Evolutionary conservation across 1,140 invertebrate species (phyloP), one percentile per base, ranked within the genome.

Genomic region (Zaprionus ghesquierei): DNA sequence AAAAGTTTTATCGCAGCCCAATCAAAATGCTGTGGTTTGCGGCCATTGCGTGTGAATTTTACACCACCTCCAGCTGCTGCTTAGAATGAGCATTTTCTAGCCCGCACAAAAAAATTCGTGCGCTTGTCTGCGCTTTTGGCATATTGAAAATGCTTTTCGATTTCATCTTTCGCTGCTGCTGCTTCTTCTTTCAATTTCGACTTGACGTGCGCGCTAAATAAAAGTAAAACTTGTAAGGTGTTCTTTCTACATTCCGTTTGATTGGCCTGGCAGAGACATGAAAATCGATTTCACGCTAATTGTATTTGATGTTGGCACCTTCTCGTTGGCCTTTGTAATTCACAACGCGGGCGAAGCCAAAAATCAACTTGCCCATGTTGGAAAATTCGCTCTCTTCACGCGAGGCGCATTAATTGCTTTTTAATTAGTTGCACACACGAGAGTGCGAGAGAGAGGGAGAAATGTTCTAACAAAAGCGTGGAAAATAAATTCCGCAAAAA

Each of bases 1-100:
- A 85, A 84, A 84, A 84, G 72, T 84, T 84, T 79, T 69, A 84
- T 84, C 49, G 80, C 80, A 69, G 65, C 69, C 69, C 79, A 84
- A 84, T 84, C 75, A 79, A 84, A 80, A 76, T 69, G 66, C 80
- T 73, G 81, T 61, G 80, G 80, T 75, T 82, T 58, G 82, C 66
- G 62, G 72, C 33, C 76, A 76, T 72, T 55, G 79, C 79, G 58
- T 81, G 75, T 70, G 23, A 56, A 38, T 29, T 35, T 56, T 49
- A 29, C 53, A 50, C 35, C 38, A 60, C 50, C 59, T 60, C 71
- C 74, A 65, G 50, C 50, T 54, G 69, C 75, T 56, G 41, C 41
- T 78, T 82, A 78, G 79, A 81, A 79, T 78, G 70, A 60, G 69
- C 70, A 79, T 70, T 66, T 59, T 71, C 58, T 70, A 64, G 77